Base-by-base conservation (phyloP, 2,113 vertebrate genomes). In the Caracal caracal region DNA sequence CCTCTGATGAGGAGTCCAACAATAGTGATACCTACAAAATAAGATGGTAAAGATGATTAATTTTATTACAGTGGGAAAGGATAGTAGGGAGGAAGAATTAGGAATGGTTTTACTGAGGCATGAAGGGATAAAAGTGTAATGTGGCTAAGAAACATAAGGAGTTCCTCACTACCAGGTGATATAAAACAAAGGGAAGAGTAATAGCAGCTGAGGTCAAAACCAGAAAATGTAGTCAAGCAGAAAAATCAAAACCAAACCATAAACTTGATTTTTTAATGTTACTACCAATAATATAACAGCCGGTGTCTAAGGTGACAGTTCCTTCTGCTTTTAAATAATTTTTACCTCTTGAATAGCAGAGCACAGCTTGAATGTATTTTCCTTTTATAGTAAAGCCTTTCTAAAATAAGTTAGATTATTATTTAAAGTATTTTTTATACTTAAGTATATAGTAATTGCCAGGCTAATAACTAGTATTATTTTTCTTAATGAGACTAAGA, bases 401-500 rank as follows among this genome's bases (percentile, higher is more conserved):
- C 66, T n/a, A 85, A 68, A 70, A 35, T 75, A 76, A 85, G 66
- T 81, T 59, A 81, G 51, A 76, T 49, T 89, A n/a, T 49, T 61
- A 63, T 37, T 71, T 75, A 73, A 43, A 43, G n/a, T n/a, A 75
- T 43, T 75, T 73, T 73, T 47, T 47, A 76, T 76, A 47, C 26
- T 47, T 47, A 75, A 26, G 28, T 28, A 43, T 75, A 75, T 20
- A 90, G 17, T 79, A 95, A 73, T 93, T 95, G 47, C 37, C 63
- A 93, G 26, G 19, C 71, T 76, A 81, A 33, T 86, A 90, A 35
- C 49, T 53, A 73, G 10, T 85, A 3, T 84, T 61, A 37, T 51
- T 92, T 96, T 95, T 94, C 79, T 80, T 80, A 73, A 37, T 95
- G 65, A 94, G 15, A 90, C 80, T 87, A 78, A 82, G 35, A 65